A percentile compares a stretch with the other conserved stretches of the same genome.
These are phyloP conservation scores for Poecilobothrus nobilitatus DNA, from an alignment of 2,888 invertebrate genomes.

Conservation along the genomic window DNA sequence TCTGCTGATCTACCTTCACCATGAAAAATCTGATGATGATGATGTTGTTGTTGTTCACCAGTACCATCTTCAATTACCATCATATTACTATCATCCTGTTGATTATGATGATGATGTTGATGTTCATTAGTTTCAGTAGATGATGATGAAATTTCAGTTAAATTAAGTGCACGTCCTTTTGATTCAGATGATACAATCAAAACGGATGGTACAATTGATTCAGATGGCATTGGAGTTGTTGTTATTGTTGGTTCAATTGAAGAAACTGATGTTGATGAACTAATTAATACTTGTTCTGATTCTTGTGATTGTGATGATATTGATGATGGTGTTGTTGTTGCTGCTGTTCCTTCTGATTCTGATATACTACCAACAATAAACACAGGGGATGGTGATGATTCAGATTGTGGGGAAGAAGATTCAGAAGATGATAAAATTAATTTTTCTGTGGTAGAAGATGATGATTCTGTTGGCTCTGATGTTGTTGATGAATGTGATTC, in stretches of 20 bases:
- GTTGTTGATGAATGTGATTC: background rate
- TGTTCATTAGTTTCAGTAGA: conserved; percentile 4
- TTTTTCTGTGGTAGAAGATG: background rate
- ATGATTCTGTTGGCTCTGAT: background rate
- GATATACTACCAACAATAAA: conserved; percentile 11
- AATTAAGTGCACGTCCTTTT: conserved; percentile 22
- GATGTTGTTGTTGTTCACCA: background rate
- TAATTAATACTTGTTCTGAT: conserved; percentile 14
- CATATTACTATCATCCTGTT: background rate
- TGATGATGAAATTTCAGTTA: conserved; percentile 11
- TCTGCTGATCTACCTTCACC: conserved; percentile 34
- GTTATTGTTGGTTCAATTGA: background rate
- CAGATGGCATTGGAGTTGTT: background rate
- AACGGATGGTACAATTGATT: background rate
- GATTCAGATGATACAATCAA: background rate
- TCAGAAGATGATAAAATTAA: background rate
- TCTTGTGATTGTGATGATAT: conserved; percentile 18
- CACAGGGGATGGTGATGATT: conserved; percentile 23
- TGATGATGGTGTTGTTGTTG: conserved; percentile 19
- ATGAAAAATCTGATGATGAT: conserved; percentile 21
- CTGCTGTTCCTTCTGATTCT: conserved; percentile 11
- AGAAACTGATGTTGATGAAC: background rate
- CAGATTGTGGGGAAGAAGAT: background rate
- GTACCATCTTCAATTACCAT: background rate
- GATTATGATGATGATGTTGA: background rate